Conservation (phyloP, 2,888 invertebrate genomes). For the Cerastis rubricosa region DNA sequence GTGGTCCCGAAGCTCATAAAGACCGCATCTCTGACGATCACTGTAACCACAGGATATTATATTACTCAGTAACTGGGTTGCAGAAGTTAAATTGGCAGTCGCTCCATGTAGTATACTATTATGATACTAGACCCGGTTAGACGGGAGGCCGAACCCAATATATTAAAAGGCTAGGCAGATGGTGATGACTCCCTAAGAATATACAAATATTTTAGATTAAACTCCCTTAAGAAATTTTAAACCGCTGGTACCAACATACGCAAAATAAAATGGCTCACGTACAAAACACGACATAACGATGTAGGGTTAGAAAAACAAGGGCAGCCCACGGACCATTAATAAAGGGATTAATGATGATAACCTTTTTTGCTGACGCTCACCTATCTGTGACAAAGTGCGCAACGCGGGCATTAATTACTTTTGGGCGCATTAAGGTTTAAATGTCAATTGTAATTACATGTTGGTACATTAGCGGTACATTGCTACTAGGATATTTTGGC, state of each 20-base stretch:
- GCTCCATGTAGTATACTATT: too few relatives aligned
- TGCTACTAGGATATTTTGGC: not conserved
- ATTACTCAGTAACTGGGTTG: too few relatives aligned
- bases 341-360: constrained; percentile 76
- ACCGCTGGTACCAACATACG: not conserved
- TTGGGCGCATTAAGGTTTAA: constrained; percentile 55
- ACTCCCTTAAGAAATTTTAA: too few relatives aligned
- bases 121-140: too few relatives aligned
- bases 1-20: too few relatives aligned
- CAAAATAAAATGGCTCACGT: constrained; percentile 38
- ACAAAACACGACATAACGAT: constrained; percentile 56
- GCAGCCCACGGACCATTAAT: constrained; percentile 72
- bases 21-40: too few relatives aligned
- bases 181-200: too few relatives aligned
- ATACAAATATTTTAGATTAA: not conserved
- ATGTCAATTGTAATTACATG: constrained; percentile 39
- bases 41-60: too few relatives aligned
- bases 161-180: too few relatives aligned
- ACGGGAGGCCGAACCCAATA: too few relatives aligned
- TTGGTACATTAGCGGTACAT: not conserved
- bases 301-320: constrained; percentile 73
- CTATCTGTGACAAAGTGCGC: constrained; percentile 70
- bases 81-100: too few relatives aligned
- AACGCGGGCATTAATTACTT: constrained; percentile 65
- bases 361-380: constrained; percentile 74